phyloP scores from a whole-genome alignment of 2,797 vertebrate genomes.

The Okamejei kenojei region DNA sequence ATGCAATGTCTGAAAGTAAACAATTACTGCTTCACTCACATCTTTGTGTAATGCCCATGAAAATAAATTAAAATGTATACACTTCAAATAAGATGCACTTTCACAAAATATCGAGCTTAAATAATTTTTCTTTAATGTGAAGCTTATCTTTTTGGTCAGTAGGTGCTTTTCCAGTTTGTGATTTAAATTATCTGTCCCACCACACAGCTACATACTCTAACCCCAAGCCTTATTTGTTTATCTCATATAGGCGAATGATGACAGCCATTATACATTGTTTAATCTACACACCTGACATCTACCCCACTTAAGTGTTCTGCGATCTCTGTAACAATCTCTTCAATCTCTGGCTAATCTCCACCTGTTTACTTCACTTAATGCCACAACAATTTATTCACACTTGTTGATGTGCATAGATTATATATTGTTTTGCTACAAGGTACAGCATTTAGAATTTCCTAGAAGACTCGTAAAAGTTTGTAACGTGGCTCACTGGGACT shows the following conservation, averaged over 20 bases:
- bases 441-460: not conserved
- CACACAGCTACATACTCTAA: not conserved
- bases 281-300: not conserved
- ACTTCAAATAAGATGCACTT: not conserved
- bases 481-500: too few relatives aligned
- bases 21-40: not conserved
- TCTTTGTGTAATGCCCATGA: not conserved
- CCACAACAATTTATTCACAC: not conserved
- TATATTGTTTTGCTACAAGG: not conserved
- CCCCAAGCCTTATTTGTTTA: not conserved
- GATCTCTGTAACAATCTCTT: not conserved
- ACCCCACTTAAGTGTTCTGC: not conserved
- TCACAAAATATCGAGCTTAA: not conserved
- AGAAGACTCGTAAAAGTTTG: not conserved
- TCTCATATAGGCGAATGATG: too few relatives aligned
- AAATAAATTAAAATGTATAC: not conserved
- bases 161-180: not conserved
- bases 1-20: not conserved
- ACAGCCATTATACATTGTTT: too few relatives aligned
- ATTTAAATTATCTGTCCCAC: not conserved
- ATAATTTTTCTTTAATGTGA: not conserved
- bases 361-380: not conserved
- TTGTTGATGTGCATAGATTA: not conserved
- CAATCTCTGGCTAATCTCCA: not conserved
- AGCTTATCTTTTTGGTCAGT: not conserved